Conservation (phyloP, 2,113 vertebrate species). For the Oenanthe oenanthe region DNA sequence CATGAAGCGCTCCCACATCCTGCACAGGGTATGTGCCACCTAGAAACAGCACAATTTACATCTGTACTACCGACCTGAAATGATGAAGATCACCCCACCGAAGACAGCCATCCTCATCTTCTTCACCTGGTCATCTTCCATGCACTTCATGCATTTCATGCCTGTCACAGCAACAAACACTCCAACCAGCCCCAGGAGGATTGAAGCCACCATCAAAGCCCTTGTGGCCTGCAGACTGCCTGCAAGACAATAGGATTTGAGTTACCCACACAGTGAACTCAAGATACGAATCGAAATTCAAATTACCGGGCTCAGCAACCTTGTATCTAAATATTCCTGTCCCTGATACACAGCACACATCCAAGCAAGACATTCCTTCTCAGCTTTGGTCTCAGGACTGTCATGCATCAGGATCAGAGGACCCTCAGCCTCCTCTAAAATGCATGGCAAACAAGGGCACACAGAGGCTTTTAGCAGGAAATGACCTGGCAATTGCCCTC, state of each 20-base stretch:
- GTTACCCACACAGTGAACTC: background rate
- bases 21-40: background rate
- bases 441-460: background rate
- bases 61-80: slow-evolving; percentile 77
- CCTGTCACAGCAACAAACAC: slow-evolving; percentile 80
- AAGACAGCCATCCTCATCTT: slow-evolving; percentile 81
- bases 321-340: background rate
- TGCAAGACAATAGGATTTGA: slow-evolving; percentile 40
- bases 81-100: slow-evolving; percentile 83
- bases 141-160: slow-evolving; percentile 91
- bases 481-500: slow-evolving; percentile 55
- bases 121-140: slow-evolving; percentile 79
- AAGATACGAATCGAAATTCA: background rate
- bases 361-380: background rate
- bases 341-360: background rate
- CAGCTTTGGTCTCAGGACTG: background rate
- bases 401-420: background rate
- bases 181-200: slow-evolving; percentile 81
- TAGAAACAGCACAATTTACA: background rate
- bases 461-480: slow-evolving; percentile 21
- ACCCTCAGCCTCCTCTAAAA: background rate
- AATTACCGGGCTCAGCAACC: background rate
- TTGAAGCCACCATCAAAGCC: slow-evolving; percentile 84
- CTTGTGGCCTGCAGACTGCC: slow-evolving; percentile 85
- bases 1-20: background rate